Evolutionary conservation across 2,113 vertebrate species (phyloP).

Genomic region (Dasyurus viverrinus): DNA sequence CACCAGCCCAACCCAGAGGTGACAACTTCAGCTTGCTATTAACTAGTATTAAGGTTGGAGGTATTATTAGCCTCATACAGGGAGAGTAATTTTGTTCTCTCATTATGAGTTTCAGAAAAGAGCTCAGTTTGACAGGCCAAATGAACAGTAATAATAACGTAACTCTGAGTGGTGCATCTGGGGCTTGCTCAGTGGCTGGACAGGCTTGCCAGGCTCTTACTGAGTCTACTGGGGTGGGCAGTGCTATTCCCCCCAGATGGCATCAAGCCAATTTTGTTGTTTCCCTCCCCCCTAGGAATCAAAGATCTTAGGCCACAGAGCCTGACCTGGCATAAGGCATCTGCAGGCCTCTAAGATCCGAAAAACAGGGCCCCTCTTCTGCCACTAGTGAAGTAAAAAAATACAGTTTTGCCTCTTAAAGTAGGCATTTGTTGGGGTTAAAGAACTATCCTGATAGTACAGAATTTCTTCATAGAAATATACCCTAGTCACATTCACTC

Average conservation of each 20-base stretch:
- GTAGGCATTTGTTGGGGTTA: not conserved
- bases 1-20: conserved; percentile 71
- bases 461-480: not conserved
- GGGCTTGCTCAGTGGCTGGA: not conserved
- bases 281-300: not conserved
- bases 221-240: conserved; percentile 16
- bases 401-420: not conserved
- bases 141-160: conserved; percentile 32
- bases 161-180: conserved; percentile 27
- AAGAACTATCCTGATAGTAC: not conserved
- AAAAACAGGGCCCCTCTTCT: not conserved
- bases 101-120: conserved; percentile 47
- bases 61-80: conserved; percentile 71
- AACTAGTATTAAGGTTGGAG: conserved; percentile 72
- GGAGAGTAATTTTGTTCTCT: conserved; percentile 61
- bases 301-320: not conserved
- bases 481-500: not conserved
- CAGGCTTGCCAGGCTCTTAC: conserved; percentile 8
- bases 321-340: not conserved
- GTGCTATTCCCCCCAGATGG: not conserved
- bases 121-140: conserved; percentile 33
- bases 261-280: not conserved
- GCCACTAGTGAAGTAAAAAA: not conserved
- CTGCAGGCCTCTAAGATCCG: not conserved
- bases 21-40: conserved; percentile 70